phyloP scores from a whole-genome alignment of 1,140 invertebrate genomes.

The Ganaspis sp. region DNA sequence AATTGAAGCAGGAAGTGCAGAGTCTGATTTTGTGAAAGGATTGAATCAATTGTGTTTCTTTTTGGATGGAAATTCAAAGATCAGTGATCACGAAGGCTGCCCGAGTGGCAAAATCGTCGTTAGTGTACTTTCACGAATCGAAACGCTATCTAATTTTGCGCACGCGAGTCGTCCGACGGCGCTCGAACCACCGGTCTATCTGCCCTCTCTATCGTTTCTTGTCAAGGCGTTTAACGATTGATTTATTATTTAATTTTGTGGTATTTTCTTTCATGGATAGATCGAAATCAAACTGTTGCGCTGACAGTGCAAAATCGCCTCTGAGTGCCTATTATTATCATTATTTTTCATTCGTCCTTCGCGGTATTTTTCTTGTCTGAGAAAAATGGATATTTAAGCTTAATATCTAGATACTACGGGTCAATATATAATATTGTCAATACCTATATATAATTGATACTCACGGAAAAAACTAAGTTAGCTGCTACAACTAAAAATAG shows the following conservation, averaged over 20 bases:
- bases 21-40: background rate
- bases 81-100: slow-evolving; percentile 46
- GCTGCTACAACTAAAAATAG: no score
- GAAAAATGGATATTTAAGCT: no score
- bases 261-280: background rate
- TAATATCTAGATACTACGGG: no score
- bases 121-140: slow-evolving; percentile 52
- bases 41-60: background rate
- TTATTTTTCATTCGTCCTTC: no score
- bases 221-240: slow-evolving; percentile 21
- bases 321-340: no score
- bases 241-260: slow-evolving; percentile 17
- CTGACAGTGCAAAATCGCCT: background rate
- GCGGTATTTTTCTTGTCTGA: no score
- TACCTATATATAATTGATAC: no score
- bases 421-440: no score
- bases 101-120: slow-evolving; percentile 32
- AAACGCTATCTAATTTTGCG: slow-evolving; percentile 58
- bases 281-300: slow-evolving; percentile 6
- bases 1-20: background rate
- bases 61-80: slow-evolving; percentile 44
- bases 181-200: background rate
- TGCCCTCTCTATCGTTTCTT: slow-evolving; percentile 10
- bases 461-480: no score
- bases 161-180: slow-evolving; percentile 45